Evolutionary conservation across 2,113 vertebrate species (phyloP).

Genomic region (Bufo bufo): DNA sequence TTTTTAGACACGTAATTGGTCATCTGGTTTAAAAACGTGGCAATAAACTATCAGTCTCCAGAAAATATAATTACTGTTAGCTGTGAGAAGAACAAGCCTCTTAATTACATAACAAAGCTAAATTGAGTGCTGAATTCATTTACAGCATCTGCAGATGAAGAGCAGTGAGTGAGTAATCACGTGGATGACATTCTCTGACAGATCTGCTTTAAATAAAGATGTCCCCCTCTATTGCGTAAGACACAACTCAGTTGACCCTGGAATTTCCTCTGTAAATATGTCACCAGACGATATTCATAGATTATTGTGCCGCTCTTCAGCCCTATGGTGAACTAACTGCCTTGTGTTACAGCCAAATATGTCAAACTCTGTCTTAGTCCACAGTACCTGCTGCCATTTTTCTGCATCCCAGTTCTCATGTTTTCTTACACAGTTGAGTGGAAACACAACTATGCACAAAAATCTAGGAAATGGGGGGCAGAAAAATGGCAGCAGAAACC

Average conservation of each 20-base stretch:
- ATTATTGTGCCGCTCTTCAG: not conserved
- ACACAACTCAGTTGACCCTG: not conserved
- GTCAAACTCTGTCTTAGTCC: too few species aligned
- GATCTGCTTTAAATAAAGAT: not conserved
- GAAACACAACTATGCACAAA: too few species aligned
- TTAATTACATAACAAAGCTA: conserved; percentile 23
- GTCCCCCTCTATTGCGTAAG: not conserved
- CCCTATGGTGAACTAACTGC: too few species aligned
- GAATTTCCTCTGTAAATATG: not conserved
- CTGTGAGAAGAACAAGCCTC: not conserved
- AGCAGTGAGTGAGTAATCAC: not conserved
- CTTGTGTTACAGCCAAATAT: too few species aligned
- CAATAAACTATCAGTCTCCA: not conserved
- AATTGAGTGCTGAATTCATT: conserved; percentile 20
- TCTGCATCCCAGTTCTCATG: too few species aligned
- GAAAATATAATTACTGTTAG: not conserved
- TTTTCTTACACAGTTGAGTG: too few species aligned
- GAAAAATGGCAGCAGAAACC: too few species aligned
- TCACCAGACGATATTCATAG: not conserved
- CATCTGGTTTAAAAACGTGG: not conserved
- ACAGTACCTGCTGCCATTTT: too few species aligned
- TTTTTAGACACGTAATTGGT: not conserved
- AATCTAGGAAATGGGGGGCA: too few species aligned
- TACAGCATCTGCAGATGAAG: not conserved
- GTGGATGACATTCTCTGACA: not conserved